A percentile compares a stretch with the other conserved stretches of the same genome.
Conservation (phyloP, 2,888 invertebrate species). For the Rhamnusium bicolor region DNA sequence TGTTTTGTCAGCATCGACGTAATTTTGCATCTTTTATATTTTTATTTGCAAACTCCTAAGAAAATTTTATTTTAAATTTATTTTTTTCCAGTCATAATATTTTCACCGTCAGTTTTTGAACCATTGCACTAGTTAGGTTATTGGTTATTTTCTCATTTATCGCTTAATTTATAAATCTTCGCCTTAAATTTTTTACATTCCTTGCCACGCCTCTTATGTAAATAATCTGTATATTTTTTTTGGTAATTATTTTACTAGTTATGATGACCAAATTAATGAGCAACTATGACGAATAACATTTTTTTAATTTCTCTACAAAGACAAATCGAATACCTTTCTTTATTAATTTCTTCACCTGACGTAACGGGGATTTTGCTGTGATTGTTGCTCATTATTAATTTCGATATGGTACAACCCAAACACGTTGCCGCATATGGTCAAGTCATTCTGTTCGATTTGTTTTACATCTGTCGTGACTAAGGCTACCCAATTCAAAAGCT, state of each 20-base stretch:
- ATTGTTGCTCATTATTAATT: neutral
- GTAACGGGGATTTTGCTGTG: conserved; percentile 4
- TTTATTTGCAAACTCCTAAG: no score
- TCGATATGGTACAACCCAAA: neutral
- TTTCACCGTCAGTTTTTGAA: no score
- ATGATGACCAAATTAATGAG: neutral
- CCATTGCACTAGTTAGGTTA: no score
- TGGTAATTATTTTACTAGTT: neutral
- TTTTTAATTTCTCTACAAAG: neutral
- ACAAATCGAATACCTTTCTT: neutral
- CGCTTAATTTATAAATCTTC: no score
- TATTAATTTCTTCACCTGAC: neutral
- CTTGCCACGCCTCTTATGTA: neutral
- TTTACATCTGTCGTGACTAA: neutral
- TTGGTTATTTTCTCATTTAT: no score
- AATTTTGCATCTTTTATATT: no score
- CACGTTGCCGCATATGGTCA: neutral
- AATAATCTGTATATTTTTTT: neutral
- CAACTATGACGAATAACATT: neutral
- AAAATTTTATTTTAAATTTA: no score
- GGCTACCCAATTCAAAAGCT: neutral
- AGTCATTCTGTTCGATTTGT: neutral
- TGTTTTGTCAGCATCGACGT: no score
- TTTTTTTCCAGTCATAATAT: no score
- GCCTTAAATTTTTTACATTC: no score